These are phyloP conservation scores for Hesperophylax magnus DNA, from an alignment of 1,140 invertebrate genomes.

Conservation along the genomic window DNA sequence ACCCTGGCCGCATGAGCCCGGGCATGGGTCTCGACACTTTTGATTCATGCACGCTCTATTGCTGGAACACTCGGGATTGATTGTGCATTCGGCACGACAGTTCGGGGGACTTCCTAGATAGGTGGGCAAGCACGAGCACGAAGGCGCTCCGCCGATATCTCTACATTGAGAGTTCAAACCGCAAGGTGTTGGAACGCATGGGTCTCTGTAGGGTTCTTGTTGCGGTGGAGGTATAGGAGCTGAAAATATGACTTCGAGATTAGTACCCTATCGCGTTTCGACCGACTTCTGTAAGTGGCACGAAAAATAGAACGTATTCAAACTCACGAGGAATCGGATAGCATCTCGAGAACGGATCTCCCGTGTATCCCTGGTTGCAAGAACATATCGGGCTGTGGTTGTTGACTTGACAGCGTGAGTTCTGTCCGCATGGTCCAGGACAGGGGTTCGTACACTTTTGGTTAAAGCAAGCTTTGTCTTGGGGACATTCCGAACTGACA, in stretches of 20 bases:
- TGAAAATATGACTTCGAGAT: constrained; percentile 54
- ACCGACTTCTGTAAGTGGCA: not conserved
- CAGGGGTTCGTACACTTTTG: constrained; percentile 78
- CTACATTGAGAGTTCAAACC: constrained; percentile 81
- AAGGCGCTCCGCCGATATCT: constrained; percentile 73
- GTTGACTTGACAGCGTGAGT: constrained; percentile 75
- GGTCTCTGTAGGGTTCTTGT: constrained; percentile 68
- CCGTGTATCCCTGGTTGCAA: constrained; percentile 72
- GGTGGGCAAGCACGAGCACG: constrained; percentile 77
- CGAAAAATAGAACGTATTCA: not conserved
- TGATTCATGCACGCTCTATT: constrained; percentile 78
- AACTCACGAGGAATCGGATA: constrained; percentile 61
- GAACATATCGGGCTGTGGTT: constrained; percentile 77
- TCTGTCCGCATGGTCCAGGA: constrained; percentile 74
- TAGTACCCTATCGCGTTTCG: not conserved
- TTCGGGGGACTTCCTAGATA: constrained; percentile 80
- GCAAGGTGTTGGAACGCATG: constrained; percentile 83
- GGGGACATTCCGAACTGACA: constrained; percentile 75
- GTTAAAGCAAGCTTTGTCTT: constrained; percentile 74
- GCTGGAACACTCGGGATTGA: constrained; percentile 80
- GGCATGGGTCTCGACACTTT: constrained; percentile 81
- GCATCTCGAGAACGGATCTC: constrained; percentile 79
- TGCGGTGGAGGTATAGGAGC: constrained; percentile 51
- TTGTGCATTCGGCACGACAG: constrained; percentile 81
- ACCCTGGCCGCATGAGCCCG: constrained; percentile 77